These are phyloP conservation scores for Heterodera schachtii DNA, from an alignment of 1,140 invertebrate species.

Conservation along the genomic window DNA sequence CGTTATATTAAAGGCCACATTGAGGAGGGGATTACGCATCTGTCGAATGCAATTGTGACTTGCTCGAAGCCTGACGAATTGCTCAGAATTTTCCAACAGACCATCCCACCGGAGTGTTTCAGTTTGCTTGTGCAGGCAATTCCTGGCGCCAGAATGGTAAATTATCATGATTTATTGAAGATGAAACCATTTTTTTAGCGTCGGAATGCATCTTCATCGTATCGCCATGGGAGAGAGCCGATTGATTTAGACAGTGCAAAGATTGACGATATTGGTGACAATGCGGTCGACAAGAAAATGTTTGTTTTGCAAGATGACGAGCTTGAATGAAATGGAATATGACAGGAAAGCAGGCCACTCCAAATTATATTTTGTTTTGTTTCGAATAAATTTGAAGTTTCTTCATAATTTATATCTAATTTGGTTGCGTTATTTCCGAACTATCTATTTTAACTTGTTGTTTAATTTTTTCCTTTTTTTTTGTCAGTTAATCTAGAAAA, in stretches of 20 bases:
- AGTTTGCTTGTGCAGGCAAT: conserved; percentile 28
- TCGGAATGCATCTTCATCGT: conserved; percentile 5
- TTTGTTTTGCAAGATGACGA: conserved; percentile 25
- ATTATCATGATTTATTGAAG: background rate
- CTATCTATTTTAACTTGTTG: background rate
- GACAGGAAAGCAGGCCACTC: too few species aligned
- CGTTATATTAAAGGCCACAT: conserved; percentile 40
- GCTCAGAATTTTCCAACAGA: conserved; percentile 64
- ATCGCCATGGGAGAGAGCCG: background rate
- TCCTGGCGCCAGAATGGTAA: conserved; percentile 32
- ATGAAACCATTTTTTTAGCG: background rate
- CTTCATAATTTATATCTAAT: background rate
- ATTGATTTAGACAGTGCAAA: conserved; percentile 5
- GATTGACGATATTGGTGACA: background rate
- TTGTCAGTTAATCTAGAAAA: background rate
- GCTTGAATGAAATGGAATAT: background rate
- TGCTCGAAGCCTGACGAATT: conserved; percentile 68
- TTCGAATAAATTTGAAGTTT: conserved; percentile 9
- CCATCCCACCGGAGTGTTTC: conserved; percentile 41
- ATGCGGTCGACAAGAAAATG: background rate
- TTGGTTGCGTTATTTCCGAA: background rate
- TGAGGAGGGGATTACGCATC: conserved; percentile 67
- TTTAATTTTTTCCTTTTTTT: background rate
- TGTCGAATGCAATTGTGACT: conserved; percentile 68
- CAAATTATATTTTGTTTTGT: background rate